Conservation (phyloP, 2,797 vertebrate genomes). For the Prunella strophiata region DNA sequence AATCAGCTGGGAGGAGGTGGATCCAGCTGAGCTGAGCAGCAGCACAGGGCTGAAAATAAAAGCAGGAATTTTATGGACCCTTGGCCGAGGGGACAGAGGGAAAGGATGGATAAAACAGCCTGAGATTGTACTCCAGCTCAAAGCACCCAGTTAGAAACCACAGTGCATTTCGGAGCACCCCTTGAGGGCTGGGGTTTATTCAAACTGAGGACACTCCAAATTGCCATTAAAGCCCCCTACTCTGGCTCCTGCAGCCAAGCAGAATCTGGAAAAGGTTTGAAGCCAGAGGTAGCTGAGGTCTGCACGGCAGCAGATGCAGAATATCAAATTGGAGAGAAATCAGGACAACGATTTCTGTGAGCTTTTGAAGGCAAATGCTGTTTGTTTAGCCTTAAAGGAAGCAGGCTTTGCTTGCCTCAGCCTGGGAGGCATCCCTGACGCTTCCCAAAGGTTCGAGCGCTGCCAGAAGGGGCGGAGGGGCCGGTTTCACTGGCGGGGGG, state of each 20-base stretch:
- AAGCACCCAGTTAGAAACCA: background rate
- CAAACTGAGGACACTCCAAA: background rate
- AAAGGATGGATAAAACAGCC: background rate
- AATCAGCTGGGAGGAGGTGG: background rate
- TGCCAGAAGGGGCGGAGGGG: background rate
- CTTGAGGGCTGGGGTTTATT: background rate
- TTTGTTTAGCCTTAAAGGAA: slow-evolving; percentile 28
- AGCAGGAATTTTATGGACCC: background rate
- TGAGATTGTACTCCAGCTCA: background rate
- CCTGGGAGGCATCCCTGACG: background rate
- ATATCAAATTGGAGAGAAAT: background rate
- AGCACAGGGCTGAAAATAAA: background rate
- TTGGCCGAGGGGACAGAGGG: background rate
- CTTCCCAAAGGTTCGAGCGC: background rate
- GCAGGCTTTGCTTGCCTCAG: background rate
- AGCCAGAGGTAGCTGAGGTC: background rate
- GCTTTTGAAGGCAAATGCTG: background rate
- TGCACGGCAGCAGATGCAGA: background rate
- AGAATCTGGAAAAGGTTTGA: background rate
- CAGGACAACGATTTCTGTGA: background rate
- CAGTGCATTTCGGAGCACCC: background rate
- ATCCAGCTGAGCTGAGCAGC: background rate
- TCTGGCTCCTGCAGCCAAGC: background rate
- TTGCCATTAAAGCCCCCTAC: background rate
- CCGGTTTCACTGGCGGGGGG: background rate